These are phyloP conservation scores for Pristionchus fissidentatus DNA, from an alignment of 2,888 invertebrate genomes.

Conservation along the genomic window DNA sequence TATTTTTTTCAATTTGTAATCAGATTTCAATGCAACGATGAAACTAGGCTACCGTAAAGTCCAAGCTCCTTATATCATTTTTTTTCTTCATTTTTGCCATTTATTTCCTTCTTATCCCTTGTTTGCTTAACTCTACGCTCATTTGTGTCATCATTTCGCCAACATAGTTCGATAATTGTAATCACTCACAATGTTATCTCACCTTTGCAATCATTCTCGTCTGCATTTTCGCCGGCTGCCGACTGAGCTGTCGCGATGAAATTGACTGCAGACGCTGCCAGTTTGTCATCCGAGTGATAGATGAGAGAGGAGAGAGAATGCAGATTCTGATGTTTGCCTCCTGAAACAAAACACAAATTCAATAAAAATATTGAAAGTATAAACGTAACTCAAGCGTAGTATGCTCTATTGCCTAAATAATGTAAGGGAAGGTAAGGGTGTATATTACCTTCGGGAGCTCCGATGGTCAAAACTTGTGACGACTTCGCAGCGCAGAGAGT, in stretches of 20 bases:
- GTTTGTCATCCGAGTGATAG: conserved; percentile 38
- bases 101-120: too few species aligned
- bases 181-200: neutral
- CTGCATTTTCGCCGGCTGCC: conserved; percentile 1
- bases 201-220: conserved; percentile 20
- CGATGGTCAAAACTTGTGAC: neutral
- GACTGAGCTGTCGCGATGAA: conserved; percentile 34
- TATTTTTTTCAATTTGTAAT: neutral
- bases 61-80: too few species aligned
- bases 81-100: too few species aligned
- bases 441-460: neutral
- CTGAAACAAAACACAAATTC: neutral
- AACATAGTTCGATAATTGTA: neutral
- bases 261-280: conserved; percentile 33
- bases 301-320: neutral
- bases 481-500: conserved; percentile 8
- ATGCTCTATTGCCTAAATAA: too few species aligned
- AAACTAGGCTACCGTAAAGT: too few species aligned
- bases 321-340: neutral
- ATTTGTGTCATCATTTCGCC: too few species aligned
- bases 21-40: too few species aligned
- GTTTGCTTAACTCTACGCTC: too few species aligned
- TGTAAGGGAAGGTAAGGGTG: too few species aligned
- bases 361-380: neutral
- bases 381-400: too few species aligned